Evolutionary conservation across 2,797 vertebrate genomes (phyloP), one percentile per base, ranked within the genome.

Genomic region (Sebastes hubbsi): DNA sequence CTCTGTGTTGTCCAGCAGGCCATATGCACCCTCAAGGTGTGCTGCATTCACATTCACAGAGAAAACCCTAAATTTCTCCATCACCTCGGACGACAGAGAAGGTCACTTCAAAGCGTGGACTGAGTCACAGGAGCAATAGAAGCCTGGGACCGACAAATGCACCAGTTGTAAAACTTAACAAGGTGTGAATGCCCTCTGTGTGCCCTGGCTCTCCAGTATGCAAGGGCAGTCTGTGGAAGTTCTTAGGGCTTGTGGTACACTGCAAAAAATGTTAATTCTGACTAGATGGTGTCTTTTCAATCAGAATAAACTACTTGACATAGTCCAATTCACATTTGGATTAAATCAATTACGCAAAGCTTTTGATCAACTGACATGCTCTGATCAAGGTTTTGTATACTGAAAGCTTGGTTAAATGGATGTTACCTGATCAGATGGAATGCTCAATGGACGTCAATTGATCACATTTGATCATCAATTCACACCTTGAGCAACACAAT

Each of bases 161-260:
- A 87, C 85, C 73, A 89, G 95, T 91, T 96, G 94, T 96, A 96
- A 96, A 96, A 95, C 92, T 95, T 95, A 95, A 95, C 95, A 95
- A 96, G 94, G 94, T 96, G 95, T 95, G 95, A 96, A 95, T 89
- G 94, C 87, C 94, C 95, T 94, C 90, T 87, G 80, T 42, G 88
- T 91, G 94, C 93, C 95, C 94, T 82, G 87, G 34, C 71, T 85
- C 88, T 89, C 75, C 87, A 83, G 84, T 56, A 86, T 89, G 87
- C 85, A 86, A 84, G 64, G 75, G 42, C 24, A 84, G 93, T 80
- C 88, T 90, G 90, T 77, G 77, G 78, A 84, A 75, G 36, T 73
- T 83, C 72, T 88, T 60, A 82, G 75, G 60, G 72, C 22, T 49
- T 20, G 66, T 29, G 56, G 38, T 76, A 71, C 79, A 82, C 84